Conservation (phyloP, 1,140 invertebrate genomes). For the Leptestheria dahalacensis region DNA sequence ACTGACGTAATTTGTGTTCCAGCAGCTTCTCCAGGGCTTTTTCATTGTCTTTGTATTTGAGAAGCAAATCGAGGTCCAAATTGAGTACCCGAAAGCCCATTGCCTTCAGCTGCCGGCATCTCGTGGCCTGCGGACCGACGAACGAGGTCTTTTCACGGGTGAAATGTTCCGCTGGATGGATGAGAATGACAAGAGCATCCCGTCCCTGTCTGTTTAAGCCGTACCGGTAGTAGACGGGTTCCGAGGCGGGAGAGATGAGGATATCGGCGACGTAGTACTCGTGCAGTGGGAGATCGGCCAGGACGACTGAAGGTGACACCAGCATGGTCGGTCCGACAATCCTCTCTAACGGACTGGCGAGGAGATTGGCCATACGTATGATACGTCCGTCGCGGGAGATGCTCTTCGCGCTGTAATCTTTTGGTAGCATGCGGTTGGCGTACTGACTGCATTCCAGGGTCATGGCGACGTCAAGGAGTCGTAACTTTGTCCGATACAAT, state of each 20-base stretch:
- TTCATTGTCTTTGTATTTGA: neutral
- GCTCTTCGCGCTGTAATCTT: constrained; percentile 32
- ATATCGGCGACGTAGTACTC: constrained; percentile 45
- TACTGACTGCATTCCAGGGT: constrained; percentile 43
- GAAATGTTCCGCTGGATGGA: constrained; percentile 49
- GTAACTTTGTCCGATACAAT: constrained; percentile 34
- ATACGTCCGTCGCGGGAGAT: constrained; percentile 37
- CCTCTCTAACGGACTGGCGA: constrained; percentile 30
- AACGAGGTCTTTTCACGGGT: constrained; percentile 36
- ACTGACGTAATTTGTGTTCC: neutral
- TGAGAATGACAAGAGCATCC: constrained; percentile 33
- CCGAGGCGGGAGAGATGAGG: constrained; percentile 37
- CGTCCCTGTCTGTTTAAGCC: constrained; percentile 16
- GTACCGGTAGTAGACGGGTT: constrained; percentile 26
- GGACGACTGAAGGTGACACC: constrained; percentile 32
- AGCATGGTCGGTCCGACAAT: constrained; percentile 27
- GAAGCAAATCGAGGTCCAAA: constrained; percentile 27
- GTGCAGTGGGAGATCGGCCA: constrained; percentile 38
- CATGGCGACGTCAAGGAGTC: constrained; percentile 46
- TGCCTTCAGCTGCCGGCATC: constrained; percentile 40
- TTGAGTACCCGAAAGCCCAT: constrained; percentile 45
- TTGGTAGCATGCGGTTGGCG: constrained; percentile 37
- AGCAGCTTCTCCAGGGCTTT: neutral
- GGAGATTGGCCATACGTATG: constrained; percentile 33
- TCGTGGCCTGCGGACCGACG: constrained; percentile 45